These are phyloP conservation scores for Synodontis membranacea DNA, from an alignment of 2,113 vertebrate genomes.

Conservation along the genomic window DNA sequence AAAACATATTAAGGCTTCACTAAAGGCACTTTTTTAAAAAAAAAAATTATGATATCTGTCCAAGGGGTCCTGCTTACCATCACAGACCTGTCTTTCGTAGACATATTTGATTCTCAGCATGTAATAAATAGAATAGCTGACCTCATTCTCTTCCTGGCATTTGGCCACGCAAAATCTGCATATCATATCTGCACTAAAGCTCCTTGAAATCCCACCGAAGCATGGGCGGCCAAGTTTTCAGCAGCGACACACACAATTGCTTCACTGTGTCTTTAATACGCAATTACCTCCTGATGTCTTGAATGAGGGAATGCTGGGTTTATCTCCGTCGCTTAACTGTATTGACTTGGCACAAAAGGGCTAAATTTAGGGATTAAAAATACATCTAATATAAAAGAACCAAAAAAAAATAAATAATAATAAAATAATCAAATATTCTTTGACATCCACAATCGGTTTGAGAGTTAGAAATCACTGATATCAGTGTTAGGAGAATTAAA, in stretches of 20 bases:
- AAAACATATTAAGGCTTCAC: neutral
- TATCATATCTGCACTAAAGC: neutral
- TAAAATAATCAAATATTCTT: no score
- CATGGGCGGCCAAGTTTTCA: neutral
- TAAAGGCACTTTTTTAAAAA: neutral
- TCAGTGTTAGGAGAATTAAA: no score
- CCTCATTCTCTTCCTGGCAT: neutral
- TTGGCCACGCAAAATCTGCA: neutral
- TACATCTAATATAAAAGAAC: neutral
- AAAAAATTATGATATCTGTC: neutral
- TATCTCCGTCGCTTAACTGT: neutral
- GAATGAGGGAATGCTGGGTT: neutral
- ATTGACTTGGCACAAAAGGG: neutral
- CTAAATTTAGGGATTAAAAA: neutral
- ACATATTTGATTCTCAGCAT: neutral
- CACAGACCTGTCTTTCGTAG: neutral
- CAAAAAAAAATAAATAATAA: no score
- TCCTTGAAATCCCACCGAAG: neutral
- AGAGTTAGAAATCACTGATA: neutral
- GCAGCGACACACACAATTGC: neutral
- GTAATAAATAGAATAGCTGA: neutral
- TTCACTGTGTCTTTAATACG: neutral
- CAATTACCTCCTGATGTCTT: neutral
- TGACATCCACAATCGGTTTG: neutral
- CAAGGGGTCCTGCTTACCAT: neutral